These are phyloP conservation scores for Limnephilus rhombicus DNA, from an alignment of 2,888 invertebrate genomes.

Conservation along the genomic window DNA sequence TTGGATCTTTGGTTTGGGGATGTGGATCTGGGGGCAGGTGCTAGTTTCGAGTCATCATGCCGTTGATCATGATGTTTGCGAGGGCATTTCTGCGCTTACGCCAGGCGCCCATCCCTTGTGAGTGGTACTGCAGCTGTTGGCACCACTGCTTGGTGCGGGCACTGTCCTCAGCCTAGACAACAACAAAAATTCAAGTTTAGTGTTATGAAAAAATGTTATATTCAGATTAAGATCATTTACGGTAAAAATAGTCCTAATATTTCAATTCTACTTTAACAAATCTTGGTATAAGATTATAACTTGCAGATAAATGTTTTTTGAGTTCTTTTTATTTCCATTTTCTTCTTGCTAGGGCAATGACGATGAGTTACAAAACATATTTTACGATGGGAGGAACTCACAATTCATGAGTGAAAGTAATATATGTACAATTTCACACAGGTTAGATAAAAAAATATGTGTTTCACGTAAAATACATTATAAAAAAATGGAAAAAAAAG, in stretches of 20 bases:
- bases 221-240: neutral
- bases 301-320: too few relatives aligned
- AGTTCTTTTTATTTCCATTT: too few relatives aligned
- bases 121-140: constrained; percentile 92
- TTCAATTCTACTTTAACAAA: too few relatives aligned
- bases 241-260: neutral
- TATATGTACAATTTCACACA: too few relatives aligned
- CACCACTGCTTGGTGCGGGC: constrained; percentile 93
- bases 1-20: constrained; percentile 51
- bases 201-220: neutral
- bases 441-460: too few relatives aligned
- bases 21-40: neutral
- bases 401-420: too few relatives aligned
- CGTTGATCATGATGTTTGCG: constrained; percentile 98
- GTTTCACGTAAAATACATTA: too few relatives aligned
- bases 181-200: neutral
- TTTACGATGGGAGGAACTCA: too few relatives aligned
- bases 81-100: constrained; percentile 93
- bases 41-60: constrained; percentile 81
- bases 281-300: too few relatives aligned
- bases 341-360: too few relatives aligned
- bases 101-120: constrained; percentile 95
- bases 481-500: too few relatives aligned
- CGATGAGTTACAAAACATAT: too few relatives aligned
- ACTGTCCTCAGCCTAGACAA: constrained; percentile 90